phyloP scores from a whole-genome alignment of 2,797 vertebrate genomes.

The Falco berigora region DNA sequence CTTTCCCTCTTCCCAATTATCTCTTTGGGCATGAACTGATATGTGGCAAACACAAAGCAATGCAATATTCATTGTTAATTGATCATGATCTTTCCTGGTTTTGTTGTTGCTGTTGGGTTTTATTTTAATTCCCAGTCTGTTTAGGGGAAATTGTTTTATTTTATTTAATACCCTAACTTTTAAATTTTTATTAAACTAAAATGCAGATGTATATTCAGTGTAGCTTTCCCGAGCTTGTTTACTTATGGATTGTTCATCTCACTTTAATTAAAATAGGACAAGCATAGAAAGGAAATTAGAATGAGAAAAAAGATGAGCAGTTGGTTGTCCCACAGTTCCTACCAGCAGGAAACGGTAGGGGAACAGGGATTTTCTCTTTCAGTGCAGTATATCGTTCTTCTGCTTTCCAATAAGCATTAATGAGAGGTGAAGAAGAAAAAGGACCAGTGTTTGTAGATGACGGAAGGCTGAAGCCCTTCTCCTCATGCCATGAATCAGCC shows the following conservation, averaged over 20 bases:
- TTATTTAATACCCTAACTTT: slow-evolving; percentile 43
- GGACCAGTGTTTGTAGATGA: neutral
- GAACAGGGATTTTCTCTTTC: neutral
- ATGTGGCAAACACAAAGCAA: slow-evolving; percentile 47
- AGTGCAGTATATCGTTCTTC: neutral
- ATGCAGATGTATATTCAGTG: slow-evolving; percentile 23
- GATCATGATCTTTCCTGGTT: slow-evolving; percentile 38
- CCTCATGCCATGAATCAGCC: neutral
- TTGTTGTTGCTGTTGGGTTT: slow-evolving; percentile 30
- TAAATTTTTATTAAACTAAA: slow-evolving; percentile 32
- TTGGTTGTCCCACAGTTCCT: neutral
- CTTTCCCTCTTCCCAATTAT: slow-evolving; percentile 25
- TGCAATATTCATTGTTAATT: slow-evolving; percentile 60
- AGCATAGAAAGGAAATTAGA: neutral
- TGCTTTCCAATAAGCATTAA: neutral
- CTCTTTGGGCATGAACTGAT: slow-evolving; percentile 61
- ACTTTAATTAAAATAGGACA: slow-evolving; percentile 52
- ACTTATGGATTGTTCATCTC: slow-evolving; percentile 14
- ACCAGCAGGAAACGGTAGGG: neutral
- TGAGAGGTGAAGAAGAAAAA: neutral
- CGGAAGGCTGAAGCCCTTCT: neutral
- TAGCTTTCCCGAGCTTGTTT: slow-evolving; percentile 7
- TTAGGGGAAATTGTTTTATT: slow-evolving; percentile 43
- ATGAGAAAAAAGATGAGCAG: neutral
- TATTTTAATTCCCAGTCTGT: slow-evolving; percentile 32